A percentile compares a stretch with the other conserved stretches of the same genome.
These are phyloP conservation scores for Corydoras sp. DNA, from an alignment of 2,113 vertebrate species.

Conservation along the genomic window DNA sequence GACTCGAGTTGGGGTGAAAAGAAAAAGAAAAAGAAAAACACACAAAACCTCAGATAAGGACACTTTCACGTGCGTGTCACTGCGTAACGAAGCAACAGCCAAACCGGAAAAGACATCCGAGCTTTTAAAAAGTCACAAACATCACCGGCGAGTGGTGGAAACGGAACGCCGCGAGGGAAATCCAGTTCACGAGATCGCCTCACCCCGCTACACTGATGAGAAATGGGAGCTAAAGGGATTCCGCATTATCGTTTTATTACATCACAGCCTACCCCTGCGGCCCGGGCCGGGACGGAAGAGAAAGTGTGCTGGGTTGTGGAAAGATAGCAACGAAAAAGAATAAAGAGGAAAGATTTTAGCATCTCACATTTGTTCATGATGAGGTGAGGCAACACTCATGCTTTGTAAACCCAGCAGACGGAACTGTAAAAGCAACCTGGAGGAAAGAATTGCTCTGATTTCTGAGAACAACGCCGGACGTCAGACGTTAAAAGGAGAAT, in stretches of 20 bases:
- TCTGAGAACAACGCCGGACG: no score
- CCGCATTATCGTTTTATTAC: constrained; percentile 39
- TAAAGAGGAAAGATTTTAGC: constrained; percentile 1
- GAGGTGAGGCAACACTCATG: constrained; percentile 6
- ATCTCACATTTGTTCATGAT: constrained; percentile 21
- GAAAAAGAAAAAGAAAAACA: constrained; percentile 5
- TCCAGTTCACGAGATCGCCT: constrained; percentile 33
- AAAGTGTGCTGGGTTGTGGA: background rate
- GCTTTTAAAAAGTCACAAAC: background rate
- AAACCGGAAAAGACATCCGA: background rate
- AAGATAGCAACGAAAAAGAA: background rate
- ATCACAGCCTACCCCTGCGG: constrained; percentile 25
- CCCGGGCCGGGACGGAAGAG: constrained; percentile 4
- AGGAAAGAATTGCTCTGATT: no score
- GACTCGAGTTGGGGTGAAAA: constrained; percentile 10
- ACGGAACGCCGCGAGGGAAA: constrained; percentile 15
- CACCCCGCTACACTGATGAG: constrained; percentile 28
- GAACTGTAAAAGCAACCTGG: no score
- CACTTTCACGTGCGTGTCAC: constrained; percentile 34
- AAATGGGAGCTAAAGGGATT: constrained; percentile 24
- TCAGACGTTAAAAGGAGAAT: no score
- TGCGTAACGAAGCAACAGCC: background rate
- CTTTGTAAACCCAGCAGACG: background rate
- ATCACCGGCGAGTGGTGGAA: constrained; percentile 3
- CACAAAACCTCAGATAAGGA: constrained; percentile 33